phyloP scores from a whole-genome alignment of 2,113 vertebrate genomes.

The Fukomys damarensis region DNA sequence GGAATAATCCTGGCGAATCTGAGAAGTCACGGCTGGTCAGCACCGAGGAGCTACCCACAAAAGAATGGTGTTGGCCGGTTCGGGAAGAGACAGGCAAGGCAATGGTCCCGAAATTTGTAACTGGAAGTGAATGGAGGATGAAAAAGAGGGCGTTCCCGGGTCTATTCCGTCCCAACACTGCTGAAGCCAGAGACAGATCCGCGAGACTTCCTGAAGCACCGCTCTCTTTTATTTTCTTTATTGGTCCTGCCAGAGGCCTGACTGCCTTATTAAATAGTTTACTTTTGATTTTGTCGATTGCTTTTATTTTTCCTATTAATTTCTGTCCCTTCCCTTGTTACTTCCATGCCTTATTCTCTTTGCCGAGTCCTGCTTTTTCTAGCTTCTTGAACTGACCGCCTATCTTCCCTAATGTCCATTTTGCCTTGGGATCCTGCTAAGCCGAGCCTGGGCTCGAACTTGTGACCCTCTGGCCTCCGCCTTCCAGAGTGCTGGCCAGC shows the following conservation, averaged over 20 bases:
- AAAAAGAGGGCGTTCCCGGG: no score
- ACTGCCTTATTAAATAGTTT: conserved; percentile 10
- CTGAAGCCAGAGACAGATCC: no score
- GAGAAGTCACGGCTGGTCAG: no score
- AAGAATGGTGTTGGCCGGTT: no score
- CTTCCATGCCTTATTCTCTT: neutral
- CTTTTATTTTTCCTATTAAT: conserved; percentile 12
- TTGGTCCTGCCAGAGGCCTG: neutral
- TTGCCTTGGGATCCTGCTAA: neutral
- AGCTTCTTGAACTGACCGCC: neutral
- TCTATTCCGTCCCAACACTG: no score
- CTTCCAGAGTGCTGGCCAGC: neutral
- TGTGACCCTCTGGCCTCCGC: neutral
- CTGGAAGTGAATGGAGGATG: no score
- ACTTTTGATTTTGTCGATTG: neutral
- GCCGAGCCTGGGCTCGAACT: neutral
- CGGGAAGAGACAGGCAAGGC: no score
- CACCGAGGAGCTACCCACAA: no score
- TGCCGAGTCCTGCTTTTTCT: neutral
- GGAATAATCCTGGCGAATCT: no score
- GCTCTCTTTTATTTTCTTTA: conserved; percentile 18
- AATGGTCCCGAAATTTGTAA: no score
- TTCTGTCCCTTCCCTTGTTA: neutral
- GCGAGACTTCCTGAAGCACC: no score
- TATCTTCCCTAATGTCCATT: neutral